Evolutionary conservation across 2,113 vertebrate species (phyloP), one percentile per base, ranked within the genome.

Genomic region (Empidonax traillii): DNA sequence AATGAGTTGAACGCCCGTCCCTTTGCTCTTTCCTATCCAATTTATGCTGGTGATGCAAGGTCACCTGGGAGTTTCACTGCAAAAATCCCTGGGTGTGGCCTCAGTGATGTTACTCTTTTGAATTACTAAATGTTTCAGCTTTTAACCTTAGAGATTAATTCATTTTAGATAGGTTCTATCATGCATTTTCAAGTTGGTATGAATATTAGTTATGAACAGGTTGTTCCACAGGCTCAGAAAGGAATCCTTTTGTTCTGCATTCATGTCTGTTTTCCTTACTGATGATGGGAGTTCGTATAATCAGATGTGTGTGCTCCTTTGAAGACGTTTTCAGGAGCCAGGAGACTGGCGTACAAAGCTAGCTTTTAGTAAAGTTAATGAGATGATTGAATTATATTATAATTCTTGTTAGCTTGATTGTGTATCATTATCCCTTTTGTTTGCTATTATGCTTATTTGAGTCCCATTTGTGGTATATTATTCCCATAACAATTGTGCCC

Each of bases 341-440:
- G 79, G 80, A 95, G 93, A 75, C 88, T 62, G 83, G 68, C 65
- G 76, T 84, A 95, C 77, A 61, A 78, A 96, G 80, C 80, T 58
- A 24, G 83, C 90, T 92, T 86, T 95, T 89, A 85, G 83, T 84
- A 31, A 77, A 95, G 92, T 86, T 97, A 94, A 97, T 92, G 90
- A 96, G 85, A 92, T 93, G 92, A 96, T 97, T 93, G 94, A 96
- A 94, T 96, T 95, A 96, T 78, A 43, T 41, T 95, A 67, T 96
- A 91, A 90, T 78, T 94, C 71, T 75, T 93, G 83, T 95, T 93
- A 90, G 84, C 91, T 92, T 96, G 94, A 90, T 87, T 93, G 92
- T 86, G 46, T 90, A 69, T 93, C 81, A 91, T 85, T 96, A 95
- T 96, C 77, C 46, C 44, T 90, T 87, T 88, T 93, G 84, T 96